These are phyloP conservation scores for Psylliodes chrysocephalus DNA, from an alignment of 2,888 invertebrate species.

Conservation along the genomic window DNA sequence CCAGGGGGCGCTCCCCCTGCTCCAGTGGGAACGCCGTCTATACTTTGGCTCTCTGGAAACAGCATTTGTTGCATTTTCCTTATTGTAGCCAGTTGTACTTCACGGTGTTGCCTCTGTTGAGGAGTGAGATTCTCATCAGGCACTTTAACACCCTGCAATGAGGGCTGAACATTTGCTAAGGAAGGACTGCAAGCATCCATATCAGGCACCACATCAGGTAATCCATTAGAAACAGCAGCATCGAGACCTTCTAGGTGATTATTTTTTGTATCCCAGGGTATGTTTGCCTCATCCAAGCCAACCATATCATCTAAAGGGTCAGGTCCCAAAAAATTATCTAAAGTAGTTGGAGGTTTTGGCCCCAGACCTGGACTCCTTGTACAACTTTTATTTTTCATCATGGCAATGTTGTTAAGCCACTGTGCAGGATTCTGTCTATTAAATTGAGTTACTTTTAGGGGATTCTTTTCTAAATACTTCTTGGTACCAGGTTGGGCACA, in stretches of 20 bases:
- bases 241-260: slow-evolving; percentile 62
- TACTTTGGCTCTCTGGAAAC: slow-evolving; percentile 79
- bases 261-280: slow-evolving; percentile 67
- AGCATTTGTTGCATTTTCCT: slow-evolving; percentile 93
- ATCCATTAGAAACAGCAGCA: slow-evolving; percentile 61
- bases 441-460: slow-evolving; percentile 86
- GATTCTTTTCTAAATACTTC: slow-evolving; percentile 94
- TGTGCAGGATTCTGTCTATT: slow-evolving; percentile 85
- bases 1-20: slow-evolving; percentile 42
- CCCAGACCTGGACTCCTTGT: slow-evolving; percentile 67
- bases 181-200: slow-evolving; percentile 68
- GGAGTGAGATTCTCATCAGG: slow-evolving; percentile 97
- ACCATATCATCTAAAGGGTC: slow-evolving; percentile 64
- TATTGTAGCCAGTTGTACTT: slow-evolving; percentile 91
- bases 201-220: slow-evolving; percentile 61
- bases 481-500: slow-evolving; percentile 96
- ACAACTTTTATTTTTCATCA: slow-evolving; percentile 78
- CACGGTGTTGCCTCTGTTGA: slow-evolving; percentile 92
- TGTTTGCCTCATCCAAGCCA: slow-evolving; percentile 61
- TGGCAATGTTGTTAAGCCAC: slow-evolving; percentile 81
- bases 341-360: slow-evolving; percentile 55
- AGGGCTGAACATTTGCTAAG: slow-evolving; percentile 68
- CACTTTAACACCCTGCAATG: slow-evolving; percentile 83
- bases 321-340: slow-evolving; percentile 61
- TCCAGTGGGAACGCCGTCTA: slow-evolving; percentile 50